Base-by-base conservation (phyloP, 2,797 vertebrate genomes). In the Enteromius fasciolatus region DNA sequence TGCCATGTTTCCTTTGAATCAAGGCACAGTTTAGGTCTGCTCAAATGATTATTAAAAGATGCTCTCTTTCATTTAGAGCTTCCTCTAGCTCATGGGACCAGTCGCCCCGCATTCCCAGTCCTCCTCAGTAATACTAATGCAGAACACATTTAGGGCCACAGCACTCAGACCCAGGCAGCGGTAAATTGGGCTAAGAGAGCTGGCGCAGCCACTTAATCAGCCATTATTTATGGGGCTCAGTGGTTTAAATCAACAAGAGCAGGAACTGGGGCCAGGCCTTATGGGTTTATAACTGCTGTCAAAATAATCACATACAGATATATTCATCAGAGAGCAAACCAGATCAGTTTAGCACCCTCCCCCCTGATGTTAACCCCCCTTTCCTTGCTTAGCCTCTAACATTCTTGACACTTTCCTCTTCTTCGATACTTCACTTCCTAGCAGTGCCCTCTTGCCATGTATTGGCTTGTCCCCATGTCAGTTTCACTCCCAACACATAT, bases 301-400 rank as follows among this genome's bases (percentile, higher is more conserved):
- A 88, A 93, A 92, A 93, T 90, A 93, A 93, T 92, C 91, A 89
- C 88, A 79, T 86, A 82, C 90, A 93, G 90, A 92, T 91, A 91
- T 90, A 91, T 89, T 90, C 78, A 91, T 90, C 91, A 86, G 88
- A 83, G 83, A 61, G 73, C 85, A 85, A 85, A 89, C 82, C 87
- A 88, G 86, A 83, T 85, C 83, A 78, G 79, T 86, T 82, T 67
- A 44, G 72, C 74, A 72, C 76, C 77, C 70, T 66, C 61, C 46
- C 59, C 25, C 67, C 73, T 33, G 33, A 76, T 67, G 63, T 75
- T 67, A 77, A 39, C 36, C 46, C 23, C 31, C 76, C 8, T 17
- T 52, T 61, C 31, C n/a, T 70, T 52, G 64, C 46, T 54, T 23
- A 59, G 36, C 72, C 81, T 57, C 41, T 83, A 48, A 72, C 73